Conservation (phyloP, 1,140 invertebrate genomes). For the Drosophila parabipectinata region DNA sequence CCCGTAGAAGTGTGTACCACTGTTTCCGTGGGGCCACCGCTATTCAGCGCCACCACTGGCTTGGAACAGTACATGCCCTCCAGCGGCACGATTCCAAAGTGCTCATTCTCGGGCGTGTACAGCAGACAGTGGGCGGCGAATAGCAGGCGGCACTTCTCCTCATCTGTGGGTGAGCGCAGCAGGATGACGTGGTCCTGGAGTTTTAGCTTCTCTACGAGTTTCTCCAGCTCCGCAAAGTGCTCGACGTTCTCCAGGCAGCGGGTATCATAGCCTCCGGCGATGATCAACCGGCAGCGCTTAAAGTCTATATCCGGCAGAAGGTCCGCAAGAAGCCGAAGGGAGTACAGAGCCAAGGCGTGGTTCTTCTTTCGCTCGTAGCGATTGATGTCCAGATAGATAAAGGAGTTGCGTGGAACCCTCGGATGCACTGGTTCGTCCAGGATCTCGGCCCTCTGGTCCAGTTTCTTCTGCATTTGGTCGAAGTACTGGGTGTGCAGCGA, state of each 20-base stretch:
- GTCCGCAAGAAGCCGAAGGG: conserved; percentile 89
- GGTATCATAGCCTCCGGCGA: conserved; percentile 98
- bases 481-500: conserved; percentile 94
- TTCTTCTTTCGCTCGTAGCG: conserved; percentile 99
- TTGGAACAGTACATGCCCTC: conserved; percentile 98
- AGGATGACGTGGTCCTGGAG: conserved; percentile 92
- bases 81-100: conserved; percentile 99
- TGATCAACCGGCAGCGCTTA: conserved; percentile 91
- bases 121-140: conserved; percentile 90
- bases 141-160: conserved; percentile 92
- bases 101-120: conserved; percentile 98
- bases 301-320: conserved; percentile 86
- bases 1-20: conserved; percentile 95
- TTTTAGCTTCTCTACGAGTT: conserved; percentile 85
- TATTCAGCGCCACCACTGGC: conserved; percentile 97
- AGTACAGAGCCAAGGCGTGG: conserved; percentile 91
- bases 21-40: conserved; percentile 98
- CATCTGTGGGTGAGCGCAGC: conserved; percentile 93
- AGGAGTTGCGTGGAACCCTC: conserved; percentile 84
- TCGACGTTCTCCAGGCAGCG: conserved; percentile 95
- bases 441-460: conserved; percentile 69
- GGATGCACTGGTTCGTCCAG: conserved; percentile 60
- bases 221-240: conserved; percentile 91
- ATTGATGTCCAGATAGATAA: conserved; percentile 97
- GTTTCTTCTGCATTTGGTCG: conserved; percentile 85